Evolutionary conservation across 2,888 invertebrate species (phyloP).

Genomic region (Polydrusus tereticollis): DNA sequence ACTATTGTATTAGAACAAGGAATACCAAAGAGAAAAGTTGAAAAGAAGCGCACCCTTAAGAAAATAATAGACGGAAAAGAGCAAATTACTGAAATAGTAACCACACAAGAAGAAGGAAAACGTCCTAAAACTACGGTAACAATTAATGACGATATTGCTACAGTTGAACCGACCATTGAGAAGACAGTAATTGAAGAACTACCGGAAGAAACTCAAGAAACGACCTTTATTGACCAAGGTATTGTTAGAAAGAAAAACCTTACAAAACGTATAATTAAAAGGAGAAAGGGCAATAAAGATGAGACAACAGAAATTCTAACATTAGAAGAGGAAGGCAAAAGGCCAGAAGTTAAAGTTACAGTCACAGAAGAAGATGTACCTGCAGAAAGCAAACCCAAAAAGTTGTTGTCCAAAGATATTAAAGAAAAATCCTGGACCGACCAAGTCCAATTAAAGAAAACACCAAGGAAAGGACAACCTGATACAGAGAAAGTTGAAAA

Average conservation of each 20-base stretch:
- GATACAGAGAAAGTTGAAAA: constrained; percentile 57
- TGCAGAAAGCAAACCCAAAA: background rate
- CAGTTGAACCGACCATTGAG: background rate
- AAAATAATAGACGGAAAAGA: constrained; percentile 62
- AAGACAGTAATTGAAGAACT: constrained; percentile 43
- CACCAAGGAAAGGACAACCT: constrained; percentile 24
- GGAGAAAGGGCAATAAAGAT: constrained; percentile 60
- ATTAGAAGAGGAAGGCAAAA: constrained; percentile 63
- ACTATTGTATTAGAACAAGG: constrained; percentile 48
- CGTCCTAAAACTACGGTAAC: constrained; percentile 55
- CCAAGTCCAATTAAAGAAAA: constrained; percentile 15
- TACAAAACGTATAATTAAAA: constrained; percentile 65
- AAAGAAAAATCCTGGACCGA: constrained; percentile 55
- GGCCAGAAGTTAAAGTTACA: constrained; percentile 60
- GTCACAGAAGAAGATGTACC: constrained; percentile 49
- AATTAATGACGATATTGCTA: constrained; percentile 47
- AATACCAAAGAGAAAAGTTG: constrained; percentile 54
- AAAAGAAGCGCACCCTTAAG: constrained; percentile 63
- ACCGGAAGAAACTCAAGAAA: constrained; percentile 60
- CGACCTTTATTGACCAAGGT: constrained; percentile 61
- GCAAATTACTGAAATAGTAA: constrained; percentile 55
- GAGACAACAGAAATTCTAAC: constrained; percentile 62
- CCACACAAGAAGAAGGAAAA: constrained; percentile 56
- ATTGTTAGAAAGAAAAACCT: constrained; percentile 51
- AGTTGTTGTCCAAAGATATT: background rate